phyloP scores from a whole-genome alignment of 2,797 vertebrate genomes.

The Salarias fasciatus region DNA sequence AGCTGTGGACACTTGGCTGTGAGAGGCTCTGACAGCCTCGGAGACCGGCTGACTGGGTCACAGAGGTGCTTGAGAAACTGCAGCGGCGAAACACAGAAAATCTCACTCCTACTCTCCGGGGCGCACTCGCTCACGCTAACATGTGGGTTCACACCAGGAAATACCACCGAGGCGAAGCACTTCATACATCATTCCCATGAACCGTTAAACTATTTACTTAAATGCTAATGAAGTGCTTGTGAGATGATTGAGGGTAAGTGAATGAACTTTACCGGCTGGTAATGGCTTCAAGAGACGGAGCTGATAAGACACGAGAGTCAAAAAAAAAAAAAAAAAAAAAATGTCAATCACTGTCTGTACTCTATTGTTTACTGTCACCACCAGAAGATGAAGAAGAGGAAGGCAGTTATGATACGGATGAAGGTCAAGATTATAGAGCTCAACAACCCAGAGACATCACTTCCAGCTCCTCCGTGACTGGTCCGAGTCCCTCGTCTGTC shows the following conservation, averaged over 20 bases:
- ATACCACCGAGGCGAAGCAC: constrained; percentile 58
- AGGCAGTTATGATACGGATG: constrained; percentile 89
- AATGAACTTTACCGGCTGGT: constrained; percentile 28
- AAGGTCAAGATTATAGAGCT: constrained; percentile 79
- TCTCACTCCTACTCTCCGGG: constrained; percentile 25
- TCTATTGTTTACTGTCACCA: constrained; percentile 36
- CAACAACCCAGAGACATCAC: constrained; percentile 76
- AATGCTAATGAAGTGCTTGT: constrained; percentile 63
- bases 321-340: no score
- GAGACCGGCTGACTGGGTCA: constrained; percentile 58
- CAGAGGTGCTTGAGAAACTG: constrained; percentile 49
- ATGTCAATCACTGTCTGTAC: not conserved
- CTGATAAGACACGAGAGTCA: constrained; percentile 20
- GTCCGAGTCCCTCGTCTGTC: constrained; percentile 92
- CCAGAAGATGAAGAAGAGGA: constrained; percentile 83
- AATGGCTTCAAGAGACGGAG: constrained; percentile 32
- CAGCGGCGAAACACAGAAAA: constrained; percentile 44
- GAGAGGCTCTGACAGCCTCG: constrained; percentile 64
- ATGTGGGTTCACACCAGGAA: constrained; percentile 65
- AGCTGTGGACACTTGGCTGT: constrained; percentile 76
- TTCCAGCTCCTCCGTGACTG: constrained; percentile 79
- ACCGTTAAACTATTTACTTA: constrained; percentile 54
- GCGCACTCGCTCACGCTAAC: constrained; percentile 28
- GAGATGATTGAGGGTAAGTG: constrained; percentile 44
- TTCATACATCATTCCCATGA: constrained; percentile 66